Percentiles rank a stretch among this genome's conserved stretches.
These are phyloP conservation scores for Delphinapterus leucas DNA, from an alignment of 2,113 vertebrate species.

Conservation along the genomic window DNA sequence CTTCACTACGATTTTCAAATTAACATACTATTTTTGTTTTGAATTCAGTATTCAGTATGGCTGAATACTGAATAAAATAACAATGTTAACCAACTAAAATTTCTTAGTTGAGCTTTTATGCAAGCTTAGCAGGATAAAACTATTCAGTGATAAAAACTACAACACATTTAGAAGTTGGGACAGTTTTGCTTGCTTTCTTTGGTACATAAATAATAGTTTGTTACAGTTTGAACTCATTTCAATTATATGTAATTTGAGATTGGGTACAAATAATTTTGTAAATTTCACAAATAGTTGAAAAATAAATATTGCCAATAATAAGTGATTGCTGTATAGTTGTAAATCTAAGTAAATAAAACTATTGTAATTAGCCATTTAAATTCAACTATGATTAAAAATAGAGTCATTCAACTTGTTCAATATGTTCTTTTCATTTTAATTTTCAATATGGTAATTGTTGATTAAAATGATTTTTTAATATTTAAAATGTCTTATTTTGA, in stretches of 20 bases:
- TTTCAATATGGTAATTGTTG: neutral
- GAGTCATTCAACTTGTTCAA: neutral
- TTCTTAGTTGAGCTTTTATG: neutral
- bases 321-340: neutral
- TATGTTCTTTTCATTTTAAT: neutral
- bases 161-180: neutral
- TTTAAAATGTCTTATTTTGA: neutral
- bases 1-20: neutral
- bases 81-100: neutral
- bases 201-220: neutral
- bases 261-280: neutral
- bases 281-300: neutral
- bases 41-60: neutral
- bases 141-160: neutral
- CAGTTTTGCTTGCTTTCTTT: neutral
- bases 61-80: neutral
- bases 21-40: neutral
- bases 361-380: neutral
- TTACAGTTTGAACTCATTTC: neutral
- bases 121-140: neutral
- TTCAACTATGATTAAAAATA: neutral
- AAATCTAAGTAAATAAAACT: slow-evolving; percentile 2
- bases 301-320: neutral
- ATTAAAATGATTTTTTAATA: neutral
- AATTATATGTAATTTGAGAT: neutral